Conservation (phyloP, 2,888 invertebrate genomes). For the Seira ritae region DNA sequence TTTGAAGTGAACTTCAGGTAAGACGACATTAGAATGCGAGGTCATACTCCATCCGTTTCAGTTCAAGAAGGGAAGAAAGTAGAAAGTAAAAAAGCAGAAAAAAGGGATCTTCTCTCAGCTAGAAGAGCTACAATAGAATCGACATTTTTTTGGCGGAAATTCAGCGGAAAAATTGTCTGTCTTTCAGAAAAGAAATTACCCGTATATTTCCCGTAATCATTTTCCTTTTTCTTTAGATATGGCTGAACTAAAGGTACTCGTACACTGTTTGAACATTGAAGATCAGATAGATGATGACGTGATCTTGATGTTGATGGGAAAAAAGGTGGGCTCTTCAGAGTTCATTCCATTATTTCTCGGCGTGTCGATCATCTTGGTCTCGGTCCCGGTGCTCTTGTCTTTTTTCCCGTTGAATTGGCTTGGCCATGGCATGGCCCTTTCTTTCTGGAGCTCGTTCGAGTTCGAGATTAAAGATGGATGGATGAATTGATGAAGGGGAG, state of each 20-base stretch:
- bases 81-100: constrained; percentile 55
- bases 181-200: constrained; percentile 60
- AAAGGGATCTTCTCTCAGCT: constrained; percentile 27
- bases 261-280: not conserved
- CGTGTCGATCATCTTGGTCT: no score
- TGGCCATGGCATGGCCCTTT: no score
- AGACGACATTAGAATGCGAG: not conserved
- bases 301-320: constrained; percentile 27
- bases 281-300: not conserved
- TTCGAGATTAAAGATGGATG: no score
- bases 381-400: no score
- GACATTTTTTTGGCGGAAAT: constrained; percentile 46
- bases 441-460: no score
- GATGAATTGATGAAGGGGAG: no score
- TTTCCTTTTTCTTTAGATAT: not conserved
- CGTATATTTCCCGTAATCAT: constrained; percentile 28
- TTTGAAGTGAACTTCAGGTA: no score
- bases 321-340: not conserved
- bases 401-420: no score
- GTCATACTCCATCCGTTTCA: not conserved
- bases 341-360: no score
- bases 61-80: constrained; percentile 58
- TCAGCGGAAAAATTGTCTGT: constrained; percentile 53
- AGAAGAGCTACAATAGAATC: no score
- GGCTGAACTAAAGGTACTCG: no score